phyloP scores from a whole-genome alignment of 2,888 invertebrate species.

The Spilarctia lutea region DNA sequence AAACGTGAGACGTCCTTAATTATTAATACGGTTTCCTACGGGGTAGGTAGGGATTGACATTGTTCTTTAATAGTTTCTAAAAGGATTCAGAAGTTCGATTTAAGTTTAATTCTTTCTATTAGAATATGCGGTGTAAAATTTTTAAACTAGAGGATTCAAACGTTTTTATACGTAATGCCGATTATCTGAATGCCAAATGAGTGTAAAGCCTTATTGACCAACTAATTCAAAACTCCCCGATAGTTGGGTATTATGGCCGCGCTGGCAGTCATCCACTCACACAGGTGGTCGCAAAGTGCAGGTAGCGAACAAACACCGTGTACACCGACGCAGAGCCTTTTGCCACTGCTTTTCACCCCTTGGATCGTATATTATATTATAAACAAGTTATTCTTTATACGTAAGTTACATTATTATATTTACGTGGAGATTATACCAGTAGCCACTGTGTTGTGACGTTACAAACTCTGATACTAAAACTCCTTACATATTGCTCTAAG shows the following conservation, averaged over 20 bases:
- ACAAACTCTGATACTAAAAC: neutral
- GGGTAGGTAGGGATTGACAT: too few relatives aligned
- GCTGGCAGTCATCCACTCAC: constrained; percentile 58
- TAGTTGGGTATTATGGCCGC: constrained; percentile 8
- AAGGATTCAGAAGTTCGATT: too few relatives aligned
- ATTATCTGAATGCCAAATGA: too few relatives aligned
- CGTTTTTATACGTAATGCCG: too few relatives aligned
- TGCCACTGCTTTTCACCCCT: constrained; percentile 15
- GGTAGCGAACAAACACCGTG: constrained; percentile 48
- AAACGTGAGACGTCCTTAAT: neutral
- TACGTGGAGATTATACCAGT: neutral
- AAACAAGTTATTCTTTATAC: constrained; percentile 8
- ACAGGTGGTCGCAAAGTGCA: constrained; percentile 74
- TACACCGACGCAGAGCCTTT: constrained; percentile 18
- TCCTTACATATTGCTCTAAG: neutral
- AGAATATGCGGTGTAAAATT: too few relatives aligned
- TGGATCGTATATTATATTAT: constrained; percentile 6
- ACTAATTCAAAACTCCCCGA: constrained; percentile 23
- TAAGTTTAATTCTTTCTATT: too few relatives aligned
- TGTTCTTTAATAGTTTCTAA: too few relatives aligned
- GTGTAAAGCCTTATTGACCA: neutral
- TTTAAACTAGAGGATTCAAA: too few relatives aligned
- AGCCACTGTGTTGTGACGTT: neutral
- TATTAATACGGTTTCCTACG: neutral
- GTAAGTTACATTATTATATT: neutral